phyloP scores from a whole-genome alignment of 2,888 invertebrate species.

The Ectemnius cavifrons region DNA sequence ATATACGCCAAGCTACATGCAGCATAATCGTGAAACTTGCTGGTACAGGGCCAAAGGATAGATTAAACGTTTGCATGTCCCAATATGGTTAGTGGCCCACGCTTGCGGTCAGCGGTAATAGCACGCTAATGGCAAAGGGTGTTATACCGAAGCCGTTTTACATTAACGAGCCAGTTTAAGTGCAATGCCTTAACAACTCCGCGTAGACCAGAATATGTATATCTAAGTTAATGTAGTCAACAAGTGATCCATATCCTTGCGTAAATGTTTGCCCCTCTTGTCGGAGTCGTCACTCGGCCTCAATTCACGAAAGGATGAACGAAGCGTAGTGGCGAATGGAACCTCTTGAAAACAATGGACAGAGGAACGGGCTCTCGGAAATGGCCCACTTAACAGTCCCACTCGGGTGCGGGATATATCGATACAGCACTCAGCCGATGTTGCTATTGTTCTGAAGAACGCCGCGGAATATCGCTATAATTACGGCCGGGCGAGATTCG shows the following conservation, averaged over 20 bases:
- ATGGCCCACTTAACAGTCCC: conserved; percentile 54
- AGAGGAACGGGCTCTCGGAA: conserved; percentile 50
- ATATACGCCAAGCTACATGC: no score
- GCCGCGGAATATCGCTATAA: conserved; percentile 30
- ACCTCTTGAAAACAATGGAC: conserved; percentile 52
- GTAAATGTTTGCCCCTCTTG: conserved; percentile 9
- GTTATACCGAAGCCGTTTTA: no score
- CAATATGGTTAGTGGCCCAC: conserved; percentile 38
- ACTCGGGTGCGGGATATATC: conserved; percentile 40
- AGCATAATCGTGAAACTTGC: no score
- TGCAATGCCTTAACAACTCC: no score
- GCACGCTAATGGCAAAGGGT: conserved; percentile 6
- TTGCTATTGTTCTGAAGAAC: conserved; percentile 38
- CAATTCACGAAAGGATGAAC: conserved; percentile 18
- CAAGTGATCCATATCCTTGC: no score
- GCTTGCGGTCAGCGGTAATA: conserved; percentile 31
- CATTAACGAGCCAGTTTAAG: no score
- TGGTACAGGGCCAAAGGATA: conserved; percentile 12
- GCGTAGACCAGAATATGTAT: no score
- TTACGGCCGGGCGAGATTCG: conserved; percentile 27
- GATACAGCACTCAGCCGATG: conserved; percentile 32
- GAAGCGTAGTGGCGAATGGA: conserved; percentile 49
- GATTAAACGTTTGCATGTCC: conserved; percentile 52
- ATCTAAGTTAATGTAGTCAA: no score
- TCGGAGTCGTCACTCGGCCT: conserved; percentile 9